Evolutionary conservation across 2,113 vertebrate species (phyloP), one percentile per base, ranked within the genome.

Genomic region (Zosterops borbonicus): DNA sequence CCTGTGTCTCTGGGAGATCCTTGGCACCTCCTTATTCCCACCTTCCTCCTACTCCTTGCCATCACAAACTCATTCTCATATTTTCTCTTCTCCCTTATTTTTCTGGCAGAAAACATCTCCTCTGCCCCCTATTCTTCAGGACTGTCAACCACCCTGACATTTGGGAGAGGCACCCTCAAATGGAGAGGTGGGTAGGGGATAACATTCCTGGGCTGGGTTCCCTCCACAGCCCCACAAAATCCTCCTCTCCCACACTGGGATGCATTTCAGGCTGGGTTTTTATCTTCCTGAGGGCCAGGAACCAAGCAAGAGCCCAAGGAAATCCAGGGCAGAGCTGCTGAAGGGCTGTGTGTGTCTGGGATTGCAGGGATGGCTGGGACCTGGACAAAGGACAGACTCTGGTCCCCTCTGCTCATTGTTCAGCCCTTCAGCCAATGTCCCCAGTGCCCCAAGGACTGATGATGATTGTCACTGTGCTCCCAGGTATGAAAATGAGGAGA

Each of bases 391-490:
- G 6, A 63, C 6, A 22, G 55, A 9, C 19, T 53, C 27, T 35
- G 69, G 9, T 17, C 28, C 47, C 56, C 44, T 79, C 58, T 74
- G 37, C 67, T 84, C 71, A 2, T 29, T 55, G 70, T 35, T 86
- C 60, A 67, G 53, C 25, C 71, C 83, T 76, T 58, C 85, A 47
- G 47, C 16, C 4, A 12, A n/a, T 3, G 28, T 14, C 37, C 82
- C 17, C 31, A 37, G 68, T 11, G 47, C 27, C 44, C 63, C 70
- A 58, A 24, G 69, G 50, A 49, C 65, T 64, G 81, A 91, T 67
- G 92, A 63, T 41, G 87, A 68, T 37, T 87, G 84, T 86, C 94
- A 74, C 60, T 95, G 91, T 89, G 87, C 67, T 77, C 67, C 82
- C 92, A 78, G 29, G 59, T 44, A 85, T 83, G 84, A 85, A 94